Conservation (phyloP, 1,140 invertebrate genomes). For the Sycophila sp. region DNA sequence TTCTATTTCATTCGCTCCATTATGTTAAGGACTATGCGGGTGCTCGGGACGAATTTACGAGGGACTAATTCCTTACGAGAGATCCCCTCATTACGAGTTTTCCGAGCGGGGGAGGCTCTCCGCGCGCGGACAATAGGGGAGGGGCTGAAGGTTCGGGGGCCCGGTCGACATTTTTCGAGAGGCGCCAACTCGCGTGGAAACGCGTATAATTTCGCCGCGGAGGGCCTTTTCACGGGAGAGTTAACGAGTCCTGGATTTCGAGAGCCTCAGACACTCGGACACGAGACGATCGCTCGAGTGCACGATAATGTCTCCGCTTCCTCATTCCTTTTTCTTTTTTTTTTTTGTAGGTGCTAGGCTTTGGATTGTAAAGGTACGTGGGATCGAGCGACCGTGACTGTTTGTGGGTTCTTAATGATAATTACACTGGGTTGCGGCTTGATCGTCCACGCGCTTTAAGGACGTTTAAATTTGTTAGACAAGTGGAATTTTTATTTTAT, state of each 20-base stretch:
- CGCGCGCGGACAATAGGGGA: no score
- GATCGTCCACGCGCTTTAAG: no score
- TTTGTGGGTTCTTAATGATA: constrained; percentile 9
- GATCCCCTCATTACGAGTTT: constrained; percentile 22
- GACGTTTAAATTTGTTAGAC: no score
- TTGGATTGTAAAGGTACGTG: no score
- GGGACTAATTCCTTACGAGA: constrained; percentile 28
- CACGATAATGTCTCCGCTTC: not conserved
- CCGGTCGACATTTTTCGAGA: constrained; percentile 18
- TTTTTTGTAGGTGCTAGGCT: no score
- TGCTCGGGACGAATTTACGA: constrained; percentile 14
- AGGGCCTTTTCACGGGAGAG: constrained; percentile 4
- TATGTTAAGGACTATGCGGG: constrained; percentile 1
- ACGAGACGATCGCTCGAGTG: not conserved
- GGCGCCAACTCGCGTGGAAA: constrained; percentile 8
- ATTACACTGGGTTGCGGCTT: no score
- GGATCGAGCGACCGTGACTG: not conserved
- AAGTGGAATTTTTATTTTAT: no score
- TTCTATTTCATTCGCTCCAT: not conserved
- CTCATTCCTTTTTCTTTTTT: not conserved
- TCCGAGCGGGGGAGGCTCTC: not conserved
- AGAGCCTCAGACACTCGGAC: not conserved
- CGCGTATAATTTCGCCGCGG: not conserved
- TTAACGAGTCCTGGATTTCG: constrained; percentile 21
- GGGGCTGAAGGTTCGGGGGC: no score